Percentiles rank a stretch among this genome's conserved stretches.
These are phyloP conservation scores for Miltochrista miniata DNA, from an alignment of 2,888 invertebrate species.

Conservation along the genomic window DNA sequence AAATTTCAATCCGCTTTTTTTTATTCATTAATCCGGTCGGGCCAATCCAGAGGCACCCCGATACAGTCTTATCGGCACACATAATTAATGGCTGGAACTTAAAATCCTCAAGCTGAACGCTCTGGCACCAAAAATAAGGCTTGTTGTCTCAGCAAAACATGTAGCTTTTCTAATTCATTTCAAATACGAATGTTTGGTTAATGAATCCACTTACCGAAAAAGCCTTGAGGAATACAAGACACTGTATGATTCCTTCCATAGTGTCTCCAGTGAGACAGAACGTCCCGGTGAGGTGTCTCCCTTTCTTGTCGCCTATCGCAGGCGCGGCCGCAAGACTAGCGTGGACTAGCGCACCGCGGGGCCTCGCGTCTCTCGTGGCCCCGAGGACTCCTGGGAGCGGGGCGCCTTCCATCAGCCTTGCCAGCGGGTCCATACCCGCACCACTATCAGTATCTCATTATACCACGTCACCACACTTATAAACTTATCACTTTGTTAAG, in stretches of 20 bases:
- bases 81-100: no score
- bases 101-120: no score
- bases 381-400: constrained; percentile 84
- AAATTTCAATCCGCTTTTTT: no score
- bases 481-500: not conserved
- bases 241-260: constrained; percentile 97
- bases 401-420: constrained; percentile 91
- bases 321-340: constrained; percentile 90
- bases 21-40: no score
- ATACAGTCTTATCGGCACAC: no score
- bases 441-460: constrained; percentile 38
- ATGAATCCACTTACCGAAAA: constrained; percentile 91
- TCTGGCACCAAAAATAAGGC: no score
- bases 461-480: constrained; percentile 11
- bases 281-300: constrained; percentile 93
- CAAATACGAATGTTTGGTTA: no score
- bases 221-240: constrained; percentile 95
- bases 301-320: constrained; percentile 87
- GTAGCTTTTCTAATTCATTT: no score
- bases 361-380: constrained; percentile 80
- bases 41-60: no score
- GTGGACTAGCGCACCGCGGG: constrained; percentile 89
- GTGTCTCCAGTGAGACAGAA: constrained; percentile 96
- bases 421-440: constrained; percentile 90
- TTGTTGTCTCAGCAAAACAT: no score